These are phyloP conservation scores for Tetranychus cinnabarinus DNA, from an alignment of 1,140 invertebrate species.

Conservation along the genomic window DNA sequence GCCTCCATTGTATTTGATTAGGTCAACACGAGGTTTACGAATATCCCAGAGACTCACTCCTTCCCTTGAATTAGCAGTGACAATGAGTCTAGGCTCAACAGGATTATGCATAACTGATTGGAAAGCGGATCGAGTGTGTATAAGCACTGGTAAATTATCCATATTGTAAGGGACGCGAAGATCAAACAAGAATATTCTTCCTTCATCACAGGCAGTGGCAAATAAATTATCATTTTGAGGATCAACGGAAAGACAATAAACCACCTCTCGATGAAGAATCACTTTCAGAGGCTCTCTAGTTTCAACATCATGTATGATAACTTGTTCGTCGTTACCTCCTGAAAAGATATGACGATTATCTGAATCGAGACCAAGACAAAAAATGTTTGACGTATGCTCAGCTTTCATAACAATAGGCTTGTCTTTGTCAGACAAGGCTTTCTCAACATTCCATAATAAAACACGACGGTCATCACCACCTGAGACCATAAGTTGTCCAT, in stretches of 20 bases:
- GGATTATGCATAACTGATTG: constrained; percentile 80
- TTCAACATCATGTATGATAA: constrained; percentile 54
- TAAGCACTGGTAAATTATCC: constrained; percentile 32
- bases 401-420: constrained; percentile 43
- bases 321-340: constrained; percentile 69
- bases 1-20: constrained; percentile 39
- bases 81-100: constrained; percentile 46
- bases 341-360: constrained; percentile 60
- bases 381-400: constrained; percentile 74
- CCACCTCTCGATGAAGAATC: constrained; percentile 59
- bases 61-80: constrained; percentile 66
- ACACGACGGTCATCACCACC: constrained; percentile 78
- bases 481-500: constrained; percentile 60
- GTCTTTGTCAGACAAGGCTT: constrained; percentile 34
- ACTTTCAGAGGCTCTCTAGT: constrained; percentile 52
- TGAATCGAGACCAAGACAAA: constrained; percentile 61
- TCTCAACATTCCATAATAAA: constrained; percentile 60
- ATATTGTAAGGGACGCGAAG: constrained; percentile 28
- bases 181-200: constrained; percentile 59
- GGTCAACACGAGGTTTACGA: constrained; percentile 38
- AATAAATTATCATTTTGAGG: constrained; percentile 57
- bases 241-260: constrained; percentile 64
- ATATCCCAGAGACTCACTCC: constrained; percentile 72
- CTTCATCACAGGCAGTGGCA: constrained; percentile 71
- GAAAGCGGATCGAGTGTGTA: constrained; percentile 43